Evolutionary conservation across 2,113 vertebrate genomes (phyloP).

Genomic region (Orthonyx spaldingii): DNA sequence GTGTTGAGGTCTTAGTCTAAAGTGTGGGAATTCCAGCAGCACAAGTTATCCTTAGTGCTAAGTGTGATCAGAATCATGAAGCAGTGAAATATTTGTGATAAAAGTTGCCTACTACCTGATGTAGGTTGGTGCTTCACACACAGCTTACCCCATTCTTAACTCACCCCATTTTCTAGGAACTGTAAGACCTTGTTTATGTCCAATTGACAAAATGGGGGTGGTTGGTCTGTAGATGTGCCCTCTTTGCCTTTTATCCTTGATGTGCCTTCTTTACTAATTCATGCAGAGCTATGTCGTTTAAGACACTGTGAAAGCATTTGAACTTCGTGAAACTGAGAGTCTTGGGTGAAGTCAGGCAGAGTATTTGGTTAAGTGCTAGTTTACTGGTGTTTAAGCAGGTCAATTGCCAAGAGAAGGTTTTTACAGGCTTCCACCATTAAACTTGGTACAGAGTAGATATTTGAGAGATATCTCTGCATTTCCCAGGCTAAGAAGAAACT

Average conservation of each 20-base stretch:
- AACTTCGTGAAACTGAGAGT: background rate
- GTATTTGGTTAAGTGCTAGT: background rate
- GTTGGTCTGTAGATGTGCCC: background rate
- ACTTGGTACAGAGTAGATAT: background rate
- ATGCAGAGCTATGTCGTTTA: background rate
- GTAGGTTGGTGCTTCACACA: background rate
- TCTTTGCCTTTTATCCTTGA: background rate
- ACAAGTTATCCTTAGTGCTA: background rate
- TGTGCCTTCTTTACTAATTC: background rate
- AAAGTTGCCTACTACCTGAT: background rate
- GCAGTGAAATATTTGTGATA: background rate
- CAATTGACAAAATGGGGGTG: background rate
- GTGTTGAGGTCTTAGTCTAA: background rate
- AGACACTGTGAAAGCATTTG: background rate
- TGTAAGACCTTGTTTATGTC: background rate
- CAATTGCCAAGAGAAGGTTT: background rate
- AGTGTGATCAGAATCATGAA: background rate
- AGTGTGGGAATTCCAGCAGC: background rate
- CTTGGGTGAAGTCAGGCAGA: background rate
- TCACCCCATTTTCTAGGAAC: background rate
- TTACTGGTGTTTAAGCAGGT: background rate
- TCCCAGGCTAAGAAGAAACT: background rate
- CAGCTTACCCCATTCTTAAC: background rate
- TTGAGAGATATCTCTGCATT: background rate
- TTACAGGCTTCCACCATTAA: background rate